Evolutionary conservation across 2,113 vertebrate genomes (phyloP).

Genomic region (Oncorhynchus kisutch): DNA sequence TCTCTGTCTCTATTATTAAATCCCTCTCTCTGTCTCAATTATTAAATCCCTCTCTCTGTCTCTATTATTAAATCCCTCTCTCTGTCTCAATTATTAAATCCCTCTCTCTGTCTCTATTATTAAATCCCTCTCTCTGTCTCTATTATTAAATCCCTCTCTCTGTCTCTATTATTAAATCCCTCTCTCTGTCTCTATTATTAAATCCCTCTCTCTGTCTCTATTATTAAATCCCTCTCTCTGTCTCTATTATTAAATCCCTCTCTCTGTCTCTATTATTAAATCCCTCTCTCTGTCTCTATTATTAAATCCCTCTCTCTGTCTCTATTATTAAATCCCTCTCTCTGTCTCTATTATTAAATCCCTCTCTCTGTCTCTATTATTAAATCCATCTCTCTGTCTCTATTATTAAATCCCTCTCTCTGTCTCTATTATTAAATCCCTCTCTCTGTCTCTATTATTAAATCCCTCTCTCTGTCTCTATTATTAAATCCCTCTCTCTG

Average conservation of each 20-base stretch:
- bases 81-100: not conserved
- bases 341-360: not conserved
- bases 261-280: not conserved
- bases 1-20: not conserved
- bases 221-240: constrained; percentile 5
- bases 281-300: not conserved
- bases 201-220: not conserved
- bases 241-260: not conserved
- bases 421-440: constrained; percentile 4
- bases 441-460: constrained; percentile 4
- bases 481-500: constrained; percentile 5
- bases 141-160: not conserved
- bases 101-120: not conserved
- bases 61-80: constrained; percentile 1
- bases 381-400: not conserved
- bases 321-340: constrained; percentile 1
- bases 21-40: not conserved
- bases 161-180: constrained; percentile 2
- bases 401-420: constrained; percentile 3
- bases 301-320: not conserved
- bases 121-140: constrained; percentile 2
- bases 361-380: not conserved
- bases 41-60: not conserved
- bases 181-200: not conserved
- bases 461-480: constrained; percentile 3